Evolutionary conservation across 2,888 invertebrate species (phyloP).

Genomic region (Boloria euphrosyne): DNA sequence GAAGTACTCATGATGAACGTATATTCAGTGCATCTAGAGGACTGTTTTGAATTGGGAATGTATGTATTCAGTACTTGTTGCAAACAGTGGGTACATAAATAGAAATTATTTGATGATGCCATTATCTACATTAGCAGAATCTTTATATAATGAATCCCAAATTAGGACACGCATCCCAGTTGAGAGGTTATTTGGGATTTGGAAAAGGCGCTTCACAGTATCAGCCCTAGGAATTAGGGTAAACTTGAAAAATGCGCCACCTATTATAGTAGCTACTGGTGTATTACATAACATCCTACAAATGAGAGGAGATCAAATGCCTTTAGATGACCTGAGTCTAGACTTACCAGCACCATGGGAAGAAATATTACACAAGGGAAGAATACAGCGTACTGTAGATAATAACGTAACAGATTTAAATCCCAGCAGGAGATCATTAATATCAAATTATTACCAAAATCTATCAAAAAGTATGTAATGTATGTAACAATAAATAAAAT

Average conservation of each 20-base stretch:
- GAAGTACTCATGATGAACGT: conserved; percentile 33
- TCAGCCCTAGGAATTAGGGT: conserved; percentile 17
- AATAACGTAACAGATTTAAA: no score
- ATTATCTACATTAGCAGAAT: conserved; percentile 27
- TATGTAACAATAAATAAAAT: no score
- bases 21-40: conserved; percentile 27
- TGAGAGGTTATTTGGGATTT: conserved; percentile 34
- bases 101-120: conserved; percentile 30
- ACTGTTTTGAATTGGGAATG: conserved; percentile 20
- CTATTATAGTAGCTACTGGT: conserved; percentile 35
- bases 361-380: no score
- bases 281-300: conserved; percentile 35
- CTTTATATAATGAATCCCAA: conserved; percentile 35
- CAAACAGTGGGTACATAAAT: conserved; percentile 34
- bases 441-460: no score
- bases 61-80: conserved; percentile 23
- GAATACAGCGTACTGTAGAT: no score
- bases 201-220: conserved; percentile 25
- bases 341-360: no score
- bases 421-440: no score
- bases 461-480: no score
- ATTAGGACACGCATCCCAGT: conserved; percentile 29
- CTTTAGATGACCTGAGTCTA: no score
- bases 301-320: background rate
- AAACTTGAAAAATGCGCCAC: conserved; percentile 27